A percentile compares a stretch with the other conserved stretches of the same genome.
Conservation (phyloP, 2,113 vertebrate genomes). For the Myodes glareolus region DNA sequence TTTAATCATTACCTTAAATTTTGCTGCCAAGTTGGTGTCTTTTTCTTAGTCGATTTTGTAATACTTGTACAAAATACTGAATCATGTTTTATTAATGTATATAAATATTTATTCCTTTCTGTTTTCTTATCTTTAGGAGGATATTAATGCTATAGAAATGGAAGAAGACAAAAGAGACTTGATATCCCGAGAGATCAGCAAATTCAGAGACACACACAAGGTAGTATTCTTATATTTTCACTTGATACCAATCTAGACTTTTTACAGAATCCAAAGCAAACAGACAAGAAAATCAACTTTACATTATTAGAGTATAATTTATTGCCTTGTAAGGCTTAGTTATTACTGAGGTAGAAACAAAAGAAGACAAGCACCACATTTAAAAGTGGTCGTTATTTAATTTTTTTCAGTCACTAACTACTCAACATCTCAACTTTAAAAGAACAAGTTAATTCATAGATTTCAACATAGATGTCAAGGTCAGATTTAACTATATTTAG, state of each 20-base stretch:
- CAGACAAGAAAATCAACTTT: constrained; percentile 83
- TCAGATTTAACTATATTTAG: constrained; percentile 83
- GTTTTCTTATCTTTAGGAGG: constrained; percentile 90
- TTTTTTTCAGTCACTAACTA: constrained; percentile 81
- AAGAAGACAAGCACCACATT: constrained; percentile 81
- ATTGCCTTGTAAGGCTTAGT: constrained; percentile 83
- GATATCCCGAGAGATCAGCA: constrained; percentile 99
- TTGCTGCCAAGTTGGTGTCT: constrained; percentile 76
- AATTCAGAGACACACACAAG: constrained; percentile 99
- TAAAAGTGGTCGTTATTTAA: constrained; percentile 83
- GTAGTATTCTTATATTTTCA: constrained; percentile 93
- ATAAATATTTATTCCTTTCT: constrained; percentile 82
- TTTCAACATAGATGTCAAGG: constrained; percentile 85
- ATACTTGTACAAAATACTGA: constrained; percentile 83
- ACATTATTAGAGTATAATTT: constrained; percentile 85
- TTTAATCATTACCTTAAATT: constrained; percentile 83
- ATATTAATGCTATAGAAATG: constrained; percentile 99
- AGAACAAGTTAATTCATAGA: constrained; percentile 79
- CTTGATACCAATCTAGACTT: constrained; percentile 87
- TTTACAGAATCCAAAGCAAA: constrained; percentile 86
- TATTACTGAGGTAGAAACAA: constrained; percentile 80
- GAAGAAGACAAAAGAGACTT: constrained; percentile 99
- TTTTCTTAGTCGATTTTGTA: constrained; percentile 76
- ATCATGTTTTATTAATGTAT: constrained; percentile 75
- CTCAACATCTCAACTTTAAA: constrained; percentile 86